These are phyloP conservation scores for Lutjanus argentimaculatus DNA, from an alignment of 2,797 vertebrate species.

Conservation along the genomic window DNA sequence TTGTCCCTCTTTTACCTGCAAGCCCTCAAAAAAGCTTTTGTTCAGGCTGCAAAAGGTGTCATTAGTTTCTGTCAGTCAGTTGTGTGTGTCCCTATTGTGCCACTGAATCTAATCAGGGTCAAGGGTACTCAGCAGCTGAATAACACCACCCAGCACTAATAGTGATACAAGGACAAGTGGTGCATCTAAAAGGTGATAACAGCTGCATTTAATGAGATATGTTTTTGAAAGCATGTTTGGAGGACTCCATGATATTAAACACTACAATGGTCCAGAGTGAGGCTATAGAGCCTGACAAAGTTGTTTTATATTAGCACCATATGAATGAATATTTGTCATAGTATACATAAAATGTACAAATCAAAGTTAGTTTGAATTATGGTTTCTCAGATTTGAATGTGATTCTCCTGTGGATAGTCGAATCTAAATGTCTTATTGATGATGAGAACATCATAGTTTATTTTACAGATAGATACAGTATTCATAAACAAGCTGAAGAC, in stretches of 20 bases:
- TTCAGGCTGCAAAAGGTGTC: neutral
- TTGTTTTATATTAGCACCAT: neutral
- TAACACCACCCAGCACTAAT: too few species aligned
- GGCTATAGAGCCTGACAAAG: neutral
- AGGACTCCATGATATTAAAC: neutral
- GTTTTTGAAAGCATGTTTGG: neutral
- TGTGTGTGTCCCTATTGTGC: neutral
- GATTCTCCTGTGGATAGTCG: neutral
- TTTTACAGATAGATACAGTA: too few species aligned
- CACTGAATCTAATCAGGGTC: neutral
- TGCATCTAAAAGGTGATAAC: neutral
- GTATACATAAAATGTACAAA: neutral
- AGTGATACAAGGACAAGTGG: too few species aligned
- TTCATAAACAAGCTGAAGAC: too few species aligned
- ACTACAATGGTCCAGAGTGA: neutral
- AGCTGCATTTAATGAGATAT: neutral
- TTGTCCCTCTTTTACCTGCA: neutral
- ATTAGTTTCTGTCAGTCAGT: neutral
- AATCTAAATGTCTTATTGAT: neutral
- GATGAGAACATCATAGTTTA: neutral
- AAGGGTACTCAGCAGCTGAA: conserved; percentile 2
- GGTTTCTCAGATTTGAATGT: neutral
- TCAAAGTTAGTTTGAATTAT: neutral
- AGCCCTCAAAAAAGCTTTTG: neutral
- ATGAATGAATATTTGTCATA: neutral